Conservation (phyloP, 2,113 vertebrate genomes). For the Bostrychus sinensis region DNA sequence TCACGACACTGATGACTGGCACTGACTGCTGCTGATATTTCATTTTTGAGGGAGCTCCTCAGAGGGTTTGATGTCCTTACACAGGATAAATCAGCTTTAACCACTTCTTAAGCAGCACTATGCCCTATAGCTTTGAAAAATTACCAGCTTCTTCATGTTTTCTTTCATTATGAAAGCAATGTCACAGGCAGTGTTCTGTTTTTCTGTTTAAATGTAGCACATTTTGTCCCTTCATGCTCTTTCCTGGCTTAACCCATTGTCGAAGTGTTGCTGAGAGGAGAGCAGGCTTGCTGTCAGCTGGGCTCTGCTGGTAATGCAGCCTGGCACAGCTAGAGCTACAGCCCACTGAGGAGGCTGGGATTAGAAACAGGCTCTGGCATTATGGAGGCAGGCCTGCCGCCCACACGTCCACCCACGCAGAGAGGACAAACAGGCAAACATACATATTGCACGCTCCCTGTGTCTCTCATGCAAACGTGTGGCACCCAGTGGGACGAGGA, state of each 20-base stretch:
- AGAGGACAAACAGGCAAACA: constrained; percentile 61
- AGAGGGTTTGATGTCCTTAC: constrained; percentile 61
- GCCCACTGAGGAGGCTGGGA: constrained; percentile 73
- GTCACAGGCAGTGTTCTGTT: constrained; percentile 12
- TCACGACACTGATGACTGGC: constrained; percentile 74
- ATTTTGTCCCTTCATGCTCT: constrained; percentile 14
- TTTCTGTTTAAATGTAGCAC: constrained; percentile 16
- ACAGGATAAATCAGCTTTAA: constrained; percentile 78
- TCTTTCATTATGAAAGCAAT: constrained; percentile 12
- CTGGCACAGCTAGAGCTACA: constrained; percentile 67
- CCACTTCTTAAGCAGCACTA: constrained; percentile 49
- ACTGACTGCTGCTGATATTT: constrained; percentile 79
- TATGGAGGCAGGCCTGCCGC: constrained; percentile 64
- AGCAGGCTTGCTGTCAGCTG: constrained; percentile 69
- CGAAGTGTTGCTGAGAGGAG: constrained; percentile 55
- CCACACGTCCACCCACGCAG: constrained; percentile 69
- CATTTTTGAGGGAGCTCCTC: constrained; percentile 73
- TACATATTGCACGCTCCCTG: constrained; percentile 35
- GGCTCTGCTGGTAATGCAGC: constrained; percentile 68
- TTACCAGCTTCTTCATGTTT: constrained; percentile 24
- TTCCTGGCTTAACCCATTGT: constrained; percentile 41
- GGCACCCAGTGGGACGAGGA: constrained; percentile 32
- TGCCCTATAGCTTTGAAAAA: constrained; percentile 16
- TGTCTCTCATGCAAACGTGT: constrained; percentile 15
- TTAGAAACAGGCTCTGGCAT: constrained; percentile 74